These are phyloP conservation scores for Pelvicachromis taeniatus DNA, from an alignment of 2,113 vertebrate genomes.

Conservation along the genomic window DNA sequence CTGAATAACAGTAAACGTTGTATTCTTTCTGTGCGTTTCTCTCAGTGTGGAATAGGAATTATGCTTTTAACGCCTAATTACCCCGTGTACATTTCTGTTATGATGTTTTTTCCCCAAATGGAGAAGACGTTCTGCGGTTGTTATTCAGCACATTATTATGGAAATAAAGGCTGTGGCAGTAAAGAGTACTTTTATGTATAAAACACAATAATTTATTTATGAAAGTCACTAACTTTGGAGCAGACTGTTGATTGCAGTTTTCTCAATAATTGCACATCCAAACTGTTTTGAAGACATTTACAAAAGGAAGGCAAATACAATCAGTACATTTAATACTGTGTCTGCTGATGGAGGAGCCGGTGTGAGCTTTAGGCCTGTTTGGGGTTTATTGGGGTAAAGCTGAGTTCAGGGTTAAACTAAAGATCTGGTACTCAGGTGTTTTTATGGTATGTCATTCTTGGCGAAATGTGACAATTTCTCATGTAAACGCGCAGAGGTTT, in stretches of 20 bases:
- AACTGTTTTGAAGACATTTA: background rate
- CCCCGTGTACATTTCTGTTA: background rate
- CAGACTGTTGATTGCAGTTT: background rate
- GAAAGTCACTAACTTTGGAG: background rate
- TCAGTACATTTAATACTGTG: background rate
- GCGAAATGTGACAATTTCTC: background rate
- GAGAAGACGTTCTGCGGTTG: background rate
- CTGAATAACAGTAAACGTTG: background rate
- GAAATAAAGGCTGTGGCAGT: background rate
- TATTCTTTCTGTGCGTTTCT: background rate
- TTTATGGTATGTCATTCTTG: background rate
- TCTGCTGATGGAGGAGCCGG: accelerated
- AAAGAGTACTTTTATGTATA: background rate
- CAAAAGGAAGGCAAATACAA: background rate
- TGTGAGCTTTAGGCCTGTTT: background rate
- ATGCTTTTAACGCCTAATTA: background rate
- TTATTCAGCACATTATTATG: background rate
- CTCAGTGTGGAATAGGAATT: background rate
- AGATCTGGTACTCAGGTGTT: background rate
- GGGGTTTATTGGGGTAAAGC: background rate
- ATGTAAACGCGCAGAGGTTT: background rate
- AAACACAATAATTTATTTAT: background rate
- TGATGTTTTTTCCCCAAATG: accelerated
- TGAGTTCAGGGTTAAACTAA: background rate
- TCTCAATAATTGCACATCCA: background rate